Evolutionary conservation across 2,797 vertebrate genomes (phyloP).

Genomic region (Eutrigla gurnardus): DNA sequence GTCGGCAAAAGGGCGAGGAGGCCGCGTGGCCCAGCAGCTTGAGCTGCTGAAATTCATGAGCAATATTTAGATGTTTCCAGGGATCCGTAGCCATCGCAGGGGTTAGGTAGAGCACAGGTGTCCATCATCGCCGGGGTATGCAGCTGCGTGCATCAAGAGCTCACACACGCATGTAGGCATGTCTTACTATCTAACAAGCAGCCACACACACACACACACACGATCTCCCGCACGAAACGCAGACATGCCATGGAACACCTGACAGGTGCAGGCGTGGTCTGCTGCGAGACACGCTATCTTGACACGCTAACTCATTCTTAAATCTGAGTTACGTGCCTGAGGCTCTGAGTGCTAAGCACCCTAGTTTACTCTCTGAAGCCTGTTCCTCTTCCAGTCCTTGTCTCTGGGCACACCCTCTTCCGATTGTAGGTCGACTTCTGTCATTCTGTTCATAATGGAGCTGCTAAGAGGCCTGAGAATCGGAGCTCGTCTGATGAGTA

Average conservation of each 20-base stretch:
- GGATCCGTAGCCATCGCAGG: slow-evolving; percentile 41
- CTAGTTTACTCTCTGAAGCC: slow-evolving; percentile 76
- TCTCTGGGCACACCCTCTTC: slow-evolving; percentile 78
- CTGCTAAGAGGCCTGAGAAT: slow-evolving; percentile 76
- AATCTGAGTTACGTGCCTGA: slow-evolving; percentile 81
- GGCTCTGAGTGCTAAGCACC: slow-evolving; percentile 70
- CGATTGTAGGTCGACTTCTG: slow-evolving; percentile 69
- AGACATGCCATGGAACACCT: slow-evolving; percentile 84
- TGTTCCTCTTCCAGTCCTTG: slow-evolving; percentile 71
- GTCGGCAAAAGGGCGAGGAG: slow-evolving; percentile 37
- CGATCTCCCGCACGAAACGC: slow-evolving; percentile 75
- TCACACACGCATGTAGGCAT: slow-evolving; percentile 29
- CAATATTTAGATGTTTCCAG: slow-evolving; percentile 79
- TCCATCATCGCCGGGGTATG: slow-evolving; percentile 75
- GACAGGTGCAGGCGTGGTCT: slow-evolving; percentile 87
- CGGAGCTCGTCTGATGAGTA: slow-evolving; percentile 68
- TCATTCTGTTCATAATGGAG: slow-evolving; percentile 71
- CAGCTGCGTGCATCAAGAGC: slow-evolving; percentile 69
- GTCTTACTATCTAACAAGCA: slow-evolving; percentile 48
- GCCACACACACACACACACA: slow-evolving; percentile 53
- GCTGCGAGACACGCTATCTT: slow-evolving; percentile 84
- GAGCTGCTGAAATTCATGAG: slow-evolving; percentile 33
- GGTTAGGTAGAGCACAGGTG: slow-evolving; percentile 65
- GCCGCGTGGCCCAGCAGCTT: slow-evolving; percentile 5
- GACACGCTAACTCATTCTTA: slow-evolving; percentile 90